Conservation (phyloP, 1,140 invertebrate species). For the Ganaspis sp. region DNA sequence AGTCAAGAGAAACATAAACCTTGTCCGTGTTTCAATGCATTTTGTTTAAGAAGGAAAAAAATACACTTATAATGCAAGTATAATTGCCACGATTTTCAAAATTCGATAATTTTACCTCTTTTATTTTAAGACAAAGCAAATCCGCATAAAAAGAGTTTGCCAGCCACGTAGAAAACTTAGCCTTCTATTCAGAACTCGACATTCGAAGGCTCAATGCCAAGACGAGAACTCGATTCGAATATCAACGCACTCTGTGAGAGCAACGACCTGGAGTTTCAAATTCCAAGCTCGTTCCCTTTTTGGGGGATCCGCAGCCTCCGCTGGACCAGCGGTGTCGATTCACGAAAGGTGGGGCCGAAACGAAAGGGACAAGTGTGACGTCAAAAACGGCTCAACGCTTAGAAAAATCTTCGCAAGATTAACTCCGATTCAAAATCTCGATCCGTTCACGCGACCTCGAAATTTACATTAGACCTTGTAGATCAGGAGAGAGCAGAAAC, state of each 20-base stretch:
- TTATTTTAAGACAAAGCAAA: neutral
- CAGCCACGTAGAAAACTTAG: neutral
- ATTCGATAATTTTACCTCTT: too few species aligned
- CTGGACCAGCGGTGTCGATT: too few species aligned
- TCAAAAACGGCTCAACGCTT: neutral
- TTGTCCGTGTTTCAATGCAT: neutral
- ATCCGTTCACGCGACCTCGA: slow-evolving; percentile 30
- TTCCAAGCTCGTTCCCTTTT: slow-evolving; percentile 8
- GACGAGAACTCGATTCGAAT: neutral
- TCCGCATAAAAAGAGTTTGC: neutral
- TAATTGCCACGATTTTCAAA: neutral
- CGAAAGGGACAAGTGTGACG: slow-evolving; percentile 13
- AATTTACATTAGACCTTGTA: slow-evolving; percentile 36
- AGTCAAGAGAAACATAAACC: neutral
- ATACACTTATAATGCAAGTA: neutral
- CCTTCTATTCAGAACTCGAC: neutral
- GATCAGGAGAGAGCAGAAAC: neutral
- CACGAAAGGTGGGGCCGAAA: neutral
- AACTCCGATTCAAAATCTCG: slow-evolving; percentile 37
- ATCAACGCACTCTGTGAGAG: neutral
- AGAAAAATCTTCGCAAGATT: neutral
- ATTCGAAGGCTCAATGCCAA: slow-evolving; percentile 1
- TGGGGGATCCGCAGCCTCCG: neutral
- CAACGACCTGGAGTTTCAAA: slow-evolving; percentile 20
- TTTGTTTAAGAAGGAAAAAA: slow-evolving; percentile 1